Conservation (phyloP, 2,888 invertebrate species). For the Seira ritae region DNA sequence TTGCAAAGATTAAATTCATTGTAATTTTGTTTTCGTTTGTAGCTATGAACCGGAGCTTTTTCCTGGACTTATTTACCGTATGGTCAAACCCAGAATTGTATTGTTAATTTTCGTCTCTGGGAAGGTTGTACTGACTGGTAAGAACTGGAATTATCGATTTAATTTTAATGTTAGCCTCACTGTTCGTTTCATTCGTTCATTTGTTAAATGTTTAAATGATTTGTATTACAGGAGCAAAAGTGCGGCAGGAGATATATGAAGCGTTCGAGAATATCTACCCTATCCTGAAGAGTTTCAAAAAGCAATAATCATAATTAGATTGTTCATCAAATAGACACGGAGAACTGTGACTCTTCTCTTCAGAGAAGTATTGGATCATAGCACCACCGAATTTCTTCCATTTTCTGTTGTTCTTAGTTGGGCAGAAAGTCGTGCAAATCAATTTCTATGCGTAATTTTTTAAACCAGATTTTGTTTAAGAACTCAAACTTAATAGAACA, state of each 20-base stretch:
- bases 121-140: slow-evolving; percentile 95
- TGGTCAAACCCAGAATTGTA: slow-evolving; percentile 97
- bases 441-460: too few species aligned
- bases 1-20: neutral
- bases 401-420: too few species aligned
- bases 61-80: slow-evolving; percentile 98
- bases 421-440: too few species aligned
- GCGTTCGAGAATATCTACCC: slow-evolving; percentile 97
- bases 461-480: too few species aligned
- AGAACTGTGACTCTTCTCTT: too few species aligned
- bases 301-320: slow-evolving; percentile 80
- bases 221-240: slow-evolving; percentile 87
- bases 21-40: slow-evolving; percentile 47
- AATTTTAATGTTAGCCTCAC: neutral
- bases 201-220: too few species aligned
- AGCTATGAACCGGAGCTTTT: slow-evolving; percentile 99
- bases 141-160: slow-evolving; percentile 53
- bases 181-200: slow-evolving; percentile 5
- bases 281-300: slow-evolving; percentile 94
- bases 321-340: too few species aligned
- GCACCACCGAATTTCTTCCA: too few species aligned
- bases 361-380: too few species aligned
- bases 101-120: slow-evolving; percentile 99
- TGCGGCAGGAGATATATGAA: slow-evolving; percentile 92
- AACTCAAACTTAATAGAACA: too few species aligned